phyloP scores from a whole-genome alignment of 1,140 invertebrate genomes.

The Lerema accius region DNA sequence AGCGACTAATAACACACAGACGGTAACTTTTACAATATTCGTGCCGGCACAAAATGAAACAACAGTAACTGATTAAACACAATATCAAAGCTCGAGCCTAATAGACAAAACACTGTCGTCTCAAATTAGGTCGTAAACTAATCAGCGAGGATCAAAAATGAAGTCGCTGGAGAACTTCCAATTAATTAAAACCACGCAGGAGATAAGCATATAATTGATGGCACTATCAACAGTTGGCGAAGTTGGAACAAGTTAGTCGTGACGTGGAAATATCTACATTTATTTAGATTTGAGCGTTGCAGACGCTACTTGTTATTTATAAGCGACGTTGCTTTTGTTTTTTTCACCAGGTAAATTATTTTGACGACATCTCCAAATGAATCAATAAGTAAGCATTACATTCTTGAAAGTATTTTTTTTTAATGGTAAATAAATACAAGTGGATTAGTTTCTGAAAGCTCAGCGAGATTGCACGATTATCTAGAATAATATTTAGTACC shows the following conservation, averaged over 20 bases:
- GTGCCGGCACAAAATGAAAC: no score
- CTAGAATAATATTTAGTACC: no score
- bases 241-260: conserved; percentile 30
- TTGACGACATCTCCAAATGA: no score
- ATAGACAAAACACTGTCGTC: background rate
- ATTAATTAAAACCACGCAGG: conserved; percentile 13
- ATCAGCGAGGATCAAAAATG: background rate
- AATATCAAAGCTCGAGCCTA: background rate
- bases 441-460: no score
- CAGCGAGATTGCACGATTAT: no score
- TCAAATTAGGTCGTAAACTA: background rate
- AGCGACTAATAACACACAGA: no score
- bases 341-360: no score
- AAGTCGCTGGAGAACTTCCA: background rate
- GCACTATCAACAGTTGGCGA: conserved; percentile 22
- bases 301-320: background rate
- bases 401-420: no score
- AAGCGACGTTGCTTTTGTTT: background rate
- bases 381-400: no score
- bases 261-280: conserved; percentile 21
- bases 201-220: conserved; percentile 25
- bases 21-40: no score
- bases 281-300: conserved; percentile 35
- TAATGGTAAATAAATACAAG: no score
- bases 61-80: no score